Evolutionary conservation across 2,113 vertebrate species (phyloP).

Genomic region (Tursiops truncatus): DNA sequence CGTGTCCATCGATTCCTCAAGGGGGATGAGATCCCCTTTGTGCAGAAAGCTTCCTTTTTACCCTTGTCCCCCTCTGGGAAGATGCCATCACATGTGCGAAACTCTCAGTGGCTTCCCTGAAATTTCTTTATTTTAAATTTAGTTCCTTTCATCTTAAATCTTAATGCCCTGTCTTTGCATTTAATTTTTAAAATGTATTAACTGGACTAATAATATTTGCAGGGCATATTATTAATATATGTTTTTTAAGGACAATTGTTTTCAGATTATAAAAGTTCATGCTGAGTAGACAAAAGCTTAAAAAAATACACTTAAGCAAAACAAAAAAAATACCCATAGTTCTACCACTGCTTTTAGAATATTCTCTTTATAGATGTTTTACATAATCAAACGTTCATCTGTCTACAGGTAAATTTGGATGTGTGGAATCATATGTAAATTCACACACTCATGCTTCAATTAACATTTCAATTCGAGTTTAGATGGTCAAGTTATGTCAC

Average conservation of each 20-base stretch:
- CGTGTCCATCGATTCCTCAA: not conserved
- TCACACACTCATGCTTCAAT: not conserved
- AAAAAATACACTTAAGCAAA: not conserved
- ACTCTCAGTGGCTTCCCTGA: not conserved
- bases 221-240: too few species aligned
- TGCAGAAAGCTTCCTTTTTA: not conserved
- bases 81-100: not conserved
- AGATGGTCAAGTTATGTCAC: accelerated
- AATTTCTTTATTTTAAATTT: not conserved
- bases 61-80: not conserved
- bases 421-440: not conserved
- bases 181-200: not conserved
- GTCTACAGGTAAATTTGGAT: not conserved
- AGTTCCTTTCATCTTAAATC: not conserved
- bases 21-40: not conserved
- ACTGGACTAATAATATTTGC: not conserved
- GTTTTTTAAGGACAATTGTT: not conserved
- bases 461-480: not conserved
- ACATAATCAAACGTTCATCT: too few species aligned
- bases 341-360: not conserved
- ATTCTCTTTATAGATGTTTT: not conserved
- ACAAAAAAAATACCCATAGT: not conserved
- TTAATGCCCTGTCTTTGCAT: not conserved
- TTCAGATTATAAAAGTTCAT: not conserved
- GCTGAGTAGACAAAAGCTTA: not conserved